A percentile compares a stretch with the other conserved stretches of the same genome.
phyloP scores from a whole-genome alignment of 2,888 invertebrate species.

The Pachycephus smyrnensis region DNA sequence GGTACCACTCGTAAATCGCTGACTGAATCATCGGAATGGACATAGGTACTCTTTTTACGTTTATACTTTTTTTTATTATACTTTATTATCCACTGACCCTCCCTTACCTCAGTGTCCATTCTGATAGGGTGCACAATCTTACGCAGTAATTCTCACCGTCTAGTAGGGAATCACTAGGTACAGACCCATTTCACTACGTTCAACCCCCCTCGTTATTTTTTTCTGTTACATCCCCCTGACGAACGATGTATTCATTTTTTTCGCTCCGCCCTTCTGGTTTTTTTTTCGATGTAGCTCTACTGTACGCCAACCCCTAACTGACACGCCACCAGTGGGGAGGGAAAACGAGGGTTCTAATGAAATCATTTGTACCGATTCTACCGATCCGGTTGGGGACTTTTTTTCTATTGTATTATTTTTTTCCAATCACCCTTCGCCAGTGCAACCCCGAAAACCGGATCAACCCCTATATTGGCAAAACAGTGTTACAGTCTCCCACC shows the following conservation, averaged over 20 bases:
- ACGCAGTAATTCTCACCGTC: not conserved
- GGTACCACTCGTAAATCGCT: not conserved
- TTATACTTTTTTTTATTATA: conserved; percentile 8
- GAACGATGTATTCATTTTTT: conserved; percentile 28
- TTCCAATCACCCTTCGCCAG: not conserved
- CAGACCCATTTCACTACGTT: conserved; percentile 18
- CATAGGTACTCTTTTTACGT: not conserved
- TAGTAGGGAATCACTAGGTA: not conserved
- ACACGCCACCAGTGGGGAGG: not conserved
- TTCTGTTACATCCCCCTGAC: conserved; percentile 35
- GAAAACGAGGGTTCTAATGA: conserved; percentile 50
- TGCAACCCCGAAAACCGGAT: not conserved
- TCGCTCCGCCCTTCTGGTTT: conserved; percentile 19
- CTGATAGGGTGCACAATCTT: not conserved
- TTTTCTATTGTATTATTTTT: conserved; percentile 28
- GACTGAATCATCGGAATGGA: not conserved
- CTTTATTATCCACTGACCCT: conserved; percentile 36
- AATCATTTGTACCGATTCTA: conserved; percentile 53
- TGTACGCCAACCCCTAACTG: conserved; percentile 9
- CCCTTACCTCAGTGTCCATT: not conserved
- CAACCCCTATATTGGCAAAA: conserved; percentile 23
- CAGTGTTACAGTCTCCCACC: conserved; percentile 6
- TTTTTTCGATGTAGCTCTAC: conserved; percentile 3
- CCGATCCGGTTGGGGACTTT: conserved; percentile 49
- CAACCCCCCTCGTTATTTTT: conserved; percentile 25